phyloP scores from a whole-genome alignment of 1,140 invertebrate species.

The Aradophagus sp. region DNA sequence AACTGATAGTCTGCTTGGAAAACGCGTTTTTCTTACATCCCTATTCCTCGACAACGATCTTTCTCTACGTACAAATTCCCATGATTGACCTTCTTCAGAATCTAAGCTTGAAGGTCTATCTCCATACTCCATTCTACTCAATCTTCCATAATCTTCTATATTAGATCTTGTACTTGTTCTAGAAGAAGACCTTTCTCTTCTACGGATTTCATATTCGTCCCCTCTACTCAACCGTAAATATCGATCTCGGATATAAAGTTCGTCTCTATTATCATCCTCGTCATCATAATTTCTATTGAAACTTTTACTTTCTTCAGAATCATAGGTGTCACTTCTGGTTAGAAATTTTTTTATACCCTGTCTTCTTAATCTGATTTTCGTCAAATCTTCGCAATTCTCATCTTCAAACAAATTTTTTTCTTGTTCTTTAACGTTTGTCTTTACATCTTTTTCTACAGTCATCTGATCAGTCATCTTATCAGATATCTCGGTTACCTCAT shows the following conservation, averaged over 20 bases:
- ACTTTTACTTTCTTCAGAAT: constrained; percentile 44
- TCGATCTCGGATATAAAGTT: constrained; percentile 24
- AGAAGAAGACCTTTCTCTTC: constrained; percentile 59
- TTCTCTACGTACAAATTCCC: constrained; percentile 61
- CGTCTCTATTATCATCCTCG: constrained; percentile 38
- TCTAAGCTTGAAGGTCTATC: constrained; percentile 53
- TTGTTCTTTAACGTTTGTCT: not conserved
- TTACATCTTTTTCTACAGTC: not conserved
- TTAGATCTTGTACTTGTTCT: constrained; percentile 50
- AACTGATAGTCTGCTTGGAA: constrained; percentile 39
- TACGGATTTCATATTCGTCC: constrained; percentile 44
- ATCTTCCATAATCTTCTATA: constrained; percentile 30
- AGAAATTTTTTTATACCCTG: constrained; percentile 48
- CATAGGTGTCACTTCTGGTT: constrained; percentile 53
- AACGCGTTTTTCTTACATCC: constrained; percentile 37
- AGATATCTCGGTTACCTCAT: constrained; percentile 32
- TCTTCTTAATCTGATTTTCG: constrained; percentile 41
- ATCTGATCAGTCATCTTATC: too few relatives aligned
- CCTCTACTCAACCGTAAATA: constrained; percentile 20
- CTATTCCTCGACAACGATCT: constrained; percentile 55
- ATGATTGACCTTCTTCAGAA: constrained; percentile 58
- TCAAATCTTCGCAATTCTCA: constrained; percentile 38
- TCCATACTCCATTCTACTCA: constrained; percentile 46
- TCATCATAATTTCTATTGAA: constrained; percentile 18
- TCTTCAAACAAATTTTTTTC: constrained; percentile 11